phyloP scores from a whole-genome alignment of 92 coral and sea anemone genomes.

The Porites evermanni region DNA sequence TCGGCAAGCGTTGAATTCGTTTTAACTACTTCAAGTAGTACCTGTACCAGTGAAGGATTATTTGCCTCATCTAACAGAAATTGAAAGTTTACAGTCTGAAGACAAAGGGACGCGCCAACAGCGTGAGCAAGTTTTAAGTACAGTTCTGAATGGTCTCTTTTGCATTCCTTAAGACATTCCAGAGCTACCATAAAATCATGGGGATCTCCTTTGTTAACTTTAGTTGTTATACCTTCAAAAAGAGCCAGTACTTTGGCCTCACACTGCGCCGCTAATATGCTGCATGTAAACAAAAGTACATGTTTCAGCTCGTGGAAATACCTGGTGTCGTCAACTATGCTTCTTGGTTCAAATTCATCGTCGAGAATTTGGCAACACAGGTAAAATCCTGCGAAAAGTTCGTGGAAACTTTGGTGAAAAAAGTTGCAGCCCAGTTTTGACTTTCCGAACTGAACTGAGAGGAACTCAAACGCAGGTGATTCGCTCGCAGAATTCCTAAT shows the following conservation, averaged over 20 bases:
- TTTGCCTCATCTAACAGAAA: not conserved
- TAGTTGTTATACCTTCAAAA: not conserved
- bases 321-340: not conserved
- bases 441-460: slow-evolving; percentile 34
- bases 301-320: not conserved
- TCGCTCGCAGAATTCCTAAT: not conserved
- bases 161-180: not conserved
- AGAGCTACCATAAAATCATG: not conserved
- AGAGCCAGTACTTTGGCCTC: not conserved
- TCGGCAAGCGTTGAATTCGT: not conserved
- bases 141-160: not conserved
- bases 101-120: not conserved
- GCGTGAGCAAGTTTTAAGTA: not conserved
- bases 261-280: not conserved
- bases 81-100: not conserved
- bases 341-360: not conserved
- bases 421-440: slow-evolving; percentile 23
- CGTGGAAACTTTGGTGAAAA: slow-evolving; percentile 52
- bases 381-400: slow-evolving; percentile 44
- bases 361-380: not conserved
- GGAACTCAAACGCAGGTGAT: slow-evolving; percentile 17
- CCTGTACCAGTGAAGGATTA: not conserved
- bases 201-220: not conserved
- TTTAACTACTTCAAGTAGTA: not conserved
- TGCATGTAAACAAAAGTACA: not conserved